A percentile compares a stretch with the other conserved stretches of the same genome.
Conservation (phyloP, 2,113 vertebrate genomes). For the Zeus faber region DNA sequence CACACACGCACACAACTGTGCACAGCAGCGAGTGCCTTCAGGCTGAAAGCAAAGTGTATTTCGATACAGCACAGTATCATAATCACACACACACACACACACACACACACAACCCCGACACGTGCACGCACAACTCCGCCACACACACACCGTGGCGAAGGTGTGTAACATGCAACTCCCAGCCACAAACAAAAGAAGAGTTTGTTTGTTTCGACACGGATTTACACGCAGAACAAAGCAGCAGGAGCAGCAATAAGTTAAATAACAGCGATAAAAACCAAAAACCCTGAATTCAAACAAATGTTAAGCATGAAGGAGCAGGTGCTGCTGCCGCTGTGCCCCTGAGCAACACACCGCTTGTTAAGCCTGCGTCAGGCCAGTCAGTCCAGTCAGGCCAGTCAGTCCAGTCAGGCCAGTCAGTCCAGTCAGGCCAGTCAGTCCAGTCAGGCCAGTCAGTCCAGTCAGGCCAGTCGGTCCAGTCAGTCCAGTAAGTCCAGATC, state of each 20-base stretch:
- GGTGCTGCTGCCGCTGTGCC: conserved; percentile 28
- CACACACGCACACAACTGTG: conserved; percentile 11
- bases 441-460: too few species aligned
- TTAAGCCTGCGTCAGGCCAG: too few species aligned
- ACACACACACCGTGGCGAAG: conserved; percentile 58
- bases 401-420: too few species aligned
- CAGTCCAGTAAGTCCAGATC: too few species aligned
- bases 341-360: conserved; percentile 24
- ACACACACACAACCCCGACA: conserved; percentile 16
- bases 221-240: conserved; percentile 36
- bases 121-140: conserved; percentile 29
- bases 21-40: too few species aligned
- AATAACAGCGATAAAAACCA: conserved; percentile 33
- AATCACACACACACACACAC: conserved; percentile 1
- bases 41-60: too few species aligned
- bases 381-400: too few species aligned
- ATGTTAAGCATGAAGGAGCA: too few species aligned
- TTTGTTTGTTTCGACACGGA: conserved; percentile 60
- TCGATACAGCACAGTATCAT: background rate
- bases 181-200: conserved; percentile 54
- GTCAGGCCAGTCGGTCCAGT: too few species aligned
- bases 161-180: conserved; percentile 50
- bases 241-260: conserved; percentile 43
- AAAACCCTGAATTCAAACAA: too few species aligned
- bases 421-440: too few species aligned